Evolutionary conservation across 2,888 invertebrate species (phyloP).

Genomic region (Ametastegia equiseti): DNA sequence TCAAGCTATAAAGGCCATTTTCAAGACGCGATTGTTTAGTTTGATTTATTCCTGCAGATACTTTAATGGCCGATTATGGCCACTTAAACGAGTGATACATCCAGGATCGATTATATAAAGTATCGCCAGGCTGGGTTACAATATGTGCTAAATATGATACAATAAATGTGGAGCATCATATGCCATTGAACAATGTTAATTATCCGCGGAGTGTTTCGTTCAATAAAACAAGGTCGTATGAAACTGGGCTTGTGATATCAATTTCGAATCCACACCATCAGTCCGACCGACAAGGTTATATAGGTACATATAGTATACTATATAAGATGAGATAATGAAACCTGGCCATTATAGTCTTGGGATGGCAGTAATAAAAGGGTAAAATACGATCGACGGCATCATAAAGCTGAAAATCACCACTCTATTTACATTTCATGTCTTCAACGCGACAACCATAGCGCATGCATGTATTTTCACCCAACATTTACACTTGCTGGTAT

Average conservation of each 20-base stretch:
- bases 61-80: background rate
- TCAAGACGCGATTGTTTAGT: background rate
- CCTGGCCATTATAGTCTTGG: background rate
- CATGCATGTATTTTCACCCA: background rate
- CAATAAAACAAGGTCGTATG: background rate
- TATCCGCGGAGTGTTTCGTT: background rate
- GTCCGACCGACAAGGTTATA: background rate
- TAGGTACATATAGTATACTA: background rate
- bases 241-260: background rate
- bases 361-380: background rate
- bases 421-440: background rate
- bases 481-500: too few relatives aligned
- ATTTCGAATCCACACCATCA: background rate
- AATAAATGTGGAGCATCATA: background rate
- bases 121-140: background rate
- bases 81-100: background rate
- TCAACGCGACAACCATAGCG: background rate
- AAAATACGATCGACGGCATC: background rate
- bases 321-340: background rate
- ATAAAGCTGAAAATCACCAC: background rate
- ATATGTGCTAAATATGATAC: background rate
- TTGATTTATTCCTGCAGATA: background rate
- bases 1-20: background rate
- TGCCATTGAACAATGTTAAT: background rate
- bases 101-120: background rate